phyloP scores from a whole-genome alignment of 2,888 invertebrate species.

The Hybos culiciformis region DNA sequence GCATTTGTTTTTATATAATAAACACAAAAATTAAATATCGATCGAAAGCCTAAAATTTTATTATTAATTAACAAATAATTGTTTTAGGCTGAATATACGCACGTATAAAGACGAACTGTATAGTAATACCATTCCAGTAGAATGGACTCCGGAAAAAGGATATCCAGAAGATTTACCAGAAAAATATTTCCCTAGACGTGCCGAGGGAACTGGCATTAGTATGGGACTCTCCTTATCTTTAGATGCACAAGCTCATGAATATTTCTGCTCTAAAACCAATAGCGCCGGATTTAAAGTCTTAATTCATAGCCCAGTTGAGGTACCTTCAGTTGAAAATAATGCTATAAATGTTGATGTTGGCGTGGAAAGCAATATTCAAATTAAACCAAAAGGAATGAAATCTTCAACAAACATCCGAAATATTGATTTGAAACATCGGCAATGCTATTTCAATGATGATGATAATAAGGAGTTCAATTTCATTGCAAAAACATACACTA shows the following conservation, averaged over 20 bases:
- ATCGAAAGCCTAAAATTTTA: too few species aligned
- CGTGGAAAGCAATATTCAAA: slow-evolving; percentile 13
- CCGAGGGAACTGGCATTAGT: too few species aligned
- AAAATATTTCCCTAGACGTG: slow-evolving; percentile 42
- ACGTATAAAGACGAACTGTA: not conserved
- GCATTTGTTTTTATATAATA: too few species aligned
- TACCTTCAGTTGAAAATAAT: slow-evolving; percentile 25
- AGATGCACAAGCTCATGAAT: slow-evolving; percentile 55
- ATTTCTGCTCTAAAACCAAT: slow-evolving; percentile 65
- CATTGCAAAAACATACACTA: not conserved
- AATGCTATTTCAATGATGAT: not conserved
- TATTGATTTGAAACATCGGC: not conserved
- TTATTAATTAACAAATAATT: too few species aligned
- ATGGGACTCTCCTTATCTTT: too few species aligned
- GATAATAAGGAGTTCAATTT: too few species aligned
- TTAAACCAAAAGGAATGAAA: slow-evolving; percentile 19
- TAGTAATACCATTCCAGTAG: slow-evolving; percentile 27
- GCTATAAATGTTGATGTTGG: slow-evolving; percentile 25
- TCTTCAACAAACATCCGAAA: slow-evolving; percentile 33
- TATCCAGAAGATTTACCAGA: slow-evolving; percentile 41
- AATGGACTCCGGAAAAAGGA: slow-evolving; percentile 64
- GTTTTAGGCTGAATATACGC: too few species aligned
- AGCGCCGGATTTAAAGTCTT: slow-evolving; percentile 33
- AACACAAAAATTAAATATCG: too few species aligned
- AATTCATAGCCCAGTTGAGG: slow-evolving; percentile 17